These are phyloP conservation scores for Prorops nasuta DNA, from an alignment of 1,140 invertebrate genomes.

Conservation along the genomic window DNA sequence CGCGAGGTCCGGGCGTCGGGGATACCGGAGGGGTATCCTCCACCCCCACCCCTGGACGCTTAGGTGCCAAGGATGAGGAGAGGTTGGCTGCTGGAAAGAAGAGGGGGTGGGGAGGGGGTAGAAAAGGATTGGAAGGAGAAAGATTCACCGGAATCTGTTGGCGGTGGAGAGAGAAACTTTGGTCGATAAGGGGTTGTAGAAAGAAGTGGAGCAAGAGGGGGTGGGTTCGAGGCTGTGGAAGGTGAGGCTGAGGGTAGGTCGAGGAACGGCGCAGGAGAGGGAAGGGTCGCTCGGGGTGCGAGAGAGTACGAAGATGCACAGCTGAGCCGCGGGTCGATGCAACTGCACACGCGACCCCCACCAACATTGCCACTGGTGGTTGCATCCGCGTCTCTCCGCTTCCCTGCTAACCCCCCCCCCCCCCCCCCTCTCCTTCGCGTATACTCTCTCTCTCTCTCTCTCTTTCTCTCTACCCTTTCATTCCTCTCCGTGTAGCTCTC, in stretches of 20 bases:
- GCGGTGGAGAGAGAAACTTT: no score
- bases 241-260: conserved; percentile 8
- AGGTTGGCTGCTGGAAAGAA: conserved; percentile 2
- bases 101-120: conserved; percentile 13
- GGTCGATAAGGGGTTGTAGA: conserved; percentile 1
- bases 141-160: no score
- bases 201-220: neutral
- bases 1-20: conserved; percentile 43
- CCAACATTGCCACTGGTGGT: neutral
- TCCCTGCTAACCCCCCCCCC: conserved; percentile 5
- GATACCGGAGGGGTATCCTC: neutral
- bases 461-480: conserved; percentile 16
- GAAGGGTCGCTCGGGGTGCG: conserved; percentile 5
- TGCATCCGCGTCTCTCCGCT: conserved; percentile 1
- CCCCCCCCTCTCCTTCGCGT: conserved; percentile 26
- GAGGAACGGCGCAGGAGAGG: neutral
- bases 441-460: conserved; percentile 11
- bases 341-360: conserved; percentile 37
- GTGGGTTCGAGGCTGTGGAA: conserved; percentile 3
- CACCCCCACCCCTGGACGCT: neutral
- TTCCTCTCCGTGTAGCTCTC: conserved; percentile 25
- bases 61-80: neutral
- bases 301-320: conserved; percentile 33
- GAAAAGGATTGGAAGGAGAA: neutral
- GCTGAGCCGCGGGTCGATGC: conserved; percentile 50